A percentile compares a stretch with the other conserved stretches of the same genome.
Conservation (phyloP, 2,888 invertebrate genomes). For the Tanypteryx hageni region DNA sequence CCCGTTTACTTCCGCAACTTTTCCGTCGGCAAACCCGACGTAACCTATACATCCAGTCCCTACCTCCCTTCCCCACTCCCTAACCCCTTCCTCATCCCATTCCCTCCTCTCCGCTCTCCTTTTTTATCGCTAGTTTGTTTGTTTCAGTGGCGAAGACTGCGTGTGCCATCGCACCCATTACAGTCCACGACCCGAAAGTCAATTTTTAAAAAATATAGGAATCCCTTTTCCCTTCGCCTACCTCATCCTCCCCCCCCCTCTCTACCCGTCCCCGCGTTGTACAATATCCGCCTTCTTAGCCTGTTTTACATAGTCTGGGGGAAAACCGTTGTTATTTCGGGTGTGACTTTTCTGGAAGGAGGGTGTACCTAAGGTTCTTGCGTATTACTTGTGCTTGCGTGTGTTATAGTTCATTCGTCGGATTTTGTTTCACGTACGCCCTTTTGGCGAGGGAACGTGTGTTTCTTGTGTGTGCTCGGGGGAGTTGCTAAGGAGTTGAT, state of each 20-base stretch:
- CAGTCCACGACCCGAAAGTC: neutral
- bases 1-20: neutral
- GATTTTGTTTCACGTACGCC: neutral
- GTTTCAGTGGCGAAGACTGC: neutral
- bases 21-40: neutral
- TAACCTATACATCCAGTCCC: too few relatives aligned
- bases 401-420: neutral
- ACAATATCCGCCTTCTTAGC: too few relatives aligned
- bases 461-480: neutral
- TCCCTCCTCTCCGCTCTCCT: neutral
- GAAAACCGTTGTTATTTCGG: neutral
- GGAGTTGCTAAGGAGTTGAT: neutral
- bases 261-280: neutral
- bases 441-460: neutral
- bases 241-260: neutral
- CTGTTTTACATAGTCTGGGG: neutral
- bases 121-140: slow-evolving; percentile 56
- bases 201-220: neutral
- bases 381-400: neutral
- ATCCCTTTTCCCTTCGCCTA: neutral
- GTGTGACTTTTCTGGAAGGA: neutral
- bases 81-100: neutral
- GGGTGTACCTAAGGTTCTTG: neutral
- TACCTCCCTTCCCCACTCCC: neutral
- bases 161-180: neutral